Evolutionary conservation across 30 jellyfish, hydroid and myxozoan species (phyloP), one percentile per base, ranked within the genome.

Genomic region (Catostylus mosaicus): DNA sequence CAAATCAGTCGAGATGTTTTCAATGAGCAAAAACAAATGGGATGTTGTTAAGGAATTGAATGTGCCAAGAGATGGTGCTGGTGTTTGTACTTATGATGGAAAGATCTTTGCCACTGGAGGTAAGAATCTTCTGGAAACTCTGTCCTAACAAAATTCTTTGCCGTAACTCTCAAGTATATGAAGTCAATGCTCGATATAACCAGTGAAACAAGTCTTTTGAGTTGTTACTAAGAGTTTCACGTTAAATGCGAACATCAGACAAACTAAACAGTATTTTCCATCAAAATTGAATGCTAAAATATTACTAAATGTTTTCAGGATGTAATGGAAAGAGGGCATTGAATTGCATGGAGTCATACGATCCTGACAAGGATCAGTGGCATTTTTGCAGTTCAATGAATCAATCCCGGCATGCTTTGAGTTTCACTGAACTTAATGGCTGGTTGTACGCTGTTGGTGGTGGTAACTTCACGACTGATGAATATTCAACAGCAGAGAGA

Each of bases 361-460:
- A 38, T 23, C 91, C 84, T 22, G 95, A 82, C 33, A 63, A 61
- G 37, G 63, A 89, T 52, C 19, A 22, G n/a, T 89, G 97, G 97
- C 69, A 67, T 32, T 57, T 33, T 68, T 37, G 73, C 23, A 59
- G 90, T n/a, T 60, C 95, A 37, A 89, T 89, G 97, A 60, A 67
- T 50, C 63, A 64, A 14, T 86, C 91, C 18, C 38, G 97, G 10
- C 91, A 89, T 30, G 95, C 97, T n/a, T 67, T 89, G 12, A 27
- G 87, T 12, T 35, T 82, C 60, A 64, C 90, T 2, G 96, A 89
- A 71, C 85, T 40, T 20, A 73, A 82, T 67, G 97, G 97, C 6
- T 89, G 97, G 97, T 32, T 89, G 70, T 89, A 89, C 47, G 97
- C 91, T 23, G 32, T 77, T 11, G 95, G 95, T 5, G 97, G 97